Conservation (phyloP, 37 sponge, comb jelly and placozoan species). For the Tethya wilhelma region DNA sequence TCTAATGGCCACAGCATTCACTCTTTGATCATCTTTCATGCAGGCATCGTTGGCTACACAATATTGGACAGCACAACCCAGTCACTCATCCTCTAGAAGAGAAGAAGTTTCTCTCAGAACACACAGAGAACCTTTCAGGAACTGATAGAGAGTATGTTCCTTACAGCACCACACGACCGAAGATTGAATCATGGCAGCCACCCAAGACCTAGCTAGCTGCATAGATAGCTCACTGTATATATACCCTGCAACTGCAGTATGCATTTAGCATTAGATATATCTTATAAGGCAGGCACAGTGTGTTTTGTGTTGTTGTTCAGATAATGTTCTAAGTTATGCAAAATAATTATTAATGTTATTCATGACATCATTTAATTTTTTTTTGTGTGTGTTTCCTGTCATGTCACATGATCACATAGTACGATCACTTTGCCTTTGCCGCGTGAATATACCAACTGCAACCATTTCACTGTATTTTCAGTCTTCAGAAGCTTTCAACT, state of each 20-base stretch:
- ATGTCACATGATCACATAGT: too few relatives aligned
- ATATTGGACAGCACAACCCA: slow-evolving; percentile 88
- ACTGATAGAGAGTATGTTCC: slow-evolving; percentile 83
- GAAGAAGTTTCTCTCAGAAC: slow-evolving; percentile 79
- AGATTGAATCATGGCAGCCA: slow-evolving; percentile 91
- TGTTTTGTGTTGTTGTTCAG: background rate
- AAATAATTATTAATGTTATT: too few relatives aligned
- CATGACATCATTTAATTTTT: too few relatives aligned
- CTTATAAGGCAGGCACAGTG: background rate
- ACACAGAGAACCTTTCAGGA: slow-evolving; percentile 76
- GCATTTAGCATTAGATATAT: background rate
- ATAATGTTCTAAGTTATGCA: background rate
- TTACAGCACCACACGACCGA: slow-evolving; percentile 91
- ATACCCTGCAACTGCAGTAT: background rate
- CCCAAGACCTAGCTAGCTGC: slow-evolving; percentile 52
- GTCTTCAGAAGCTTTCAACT: too few relatives aligned
- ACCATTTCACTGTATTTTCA: too few relatives aligned
- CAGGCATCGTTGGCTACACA: slow-evolving; percentile 97
- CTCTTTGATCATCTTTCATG: too few relatives aligned
- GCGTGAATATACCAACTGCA: too few relatives aligned
- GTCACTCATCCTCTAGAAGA: slow-evolving; percentile 66
- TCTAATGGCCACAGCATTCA: too few relatives aligned
- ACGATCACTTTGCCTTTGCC: too few relatives aligned
- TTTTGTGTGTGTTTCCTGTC: too few relatives aligned
- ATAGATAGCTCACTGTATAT: too few relatives aligned